Evolutionary conservation across 2,113 vertebrate genomes (phyloP).

Genomic region (Nyctereutes procyonoides): DNA sequence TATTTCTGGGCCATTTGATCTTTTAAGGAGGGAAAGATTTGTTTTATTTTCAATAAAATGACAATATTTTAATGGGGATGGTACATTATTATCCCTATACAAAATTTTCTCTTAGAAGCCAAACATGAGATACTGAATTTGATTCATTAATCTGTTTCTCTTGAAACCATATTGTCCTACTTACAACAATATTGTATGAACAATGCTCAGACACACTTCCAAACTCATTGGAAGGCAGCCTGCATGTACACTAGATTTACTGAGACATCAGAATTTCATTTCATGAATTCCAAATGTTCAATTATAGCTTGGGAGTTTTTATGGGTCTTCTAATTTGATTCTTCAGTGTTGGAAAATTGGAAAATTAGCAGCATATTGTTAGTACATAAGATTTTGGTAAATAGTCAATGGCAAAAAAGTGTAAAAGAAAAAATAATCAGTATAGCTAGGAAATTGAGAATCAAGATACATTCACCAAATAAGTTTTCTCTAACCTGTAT

Average conservation of each 20-base stretch:
- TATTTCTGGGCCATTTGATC: not conserved
- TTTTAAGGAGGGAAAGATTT: conserved; percentile 33
- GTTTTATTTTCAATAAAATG: conserved; percentile 53
- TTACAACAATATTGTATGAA: conserved; percentile 58
- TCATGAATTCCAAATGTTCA: conserved; percentile 74
- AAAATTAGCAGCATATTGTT: conserved; percentile 68
- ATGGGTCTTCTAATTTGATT: conserved; percentile 71
- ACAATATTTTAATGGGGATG: conserved; percentile 35
- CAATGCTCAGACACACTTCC: conserved; percentile 49
- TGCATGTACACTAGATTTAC: conserved; percentile 63
- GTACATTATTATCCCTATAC: conserved; percentile 37
- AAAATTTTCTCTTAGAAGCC: not conserved
- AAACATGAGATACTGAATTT: conserved; percentile 44
- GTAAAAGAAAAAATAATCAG: conserved; percentile 39
- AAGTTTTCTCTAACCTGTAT: conserved; percentile 9
- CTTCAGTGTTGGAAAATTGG: conserved; percentile 33
- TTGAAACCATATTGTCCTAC: conserved; percentile 18
- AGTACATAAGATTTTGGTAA: conserved; percentile 39
- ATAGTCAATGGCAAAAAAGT: conserved; percentile 41
- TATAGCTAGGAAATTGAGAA: not conserved
- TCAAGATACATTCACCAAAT: conserved; percentile 4
- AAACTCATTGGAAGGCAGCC: conserved; percentile 61
- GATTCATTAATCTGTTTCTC: conserved; percentile 29
- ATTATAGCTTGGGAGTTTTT: conserved; percentile 70
- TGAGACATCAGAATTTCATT: conserved; percentile 70